A percentile compares a stretch with the other conserved stretches of the same genome.
Evolutionary conservation across 2,888 invertebrate species (phyloP).

Genomic region (Tanytarsus gracilentus): DNA sequence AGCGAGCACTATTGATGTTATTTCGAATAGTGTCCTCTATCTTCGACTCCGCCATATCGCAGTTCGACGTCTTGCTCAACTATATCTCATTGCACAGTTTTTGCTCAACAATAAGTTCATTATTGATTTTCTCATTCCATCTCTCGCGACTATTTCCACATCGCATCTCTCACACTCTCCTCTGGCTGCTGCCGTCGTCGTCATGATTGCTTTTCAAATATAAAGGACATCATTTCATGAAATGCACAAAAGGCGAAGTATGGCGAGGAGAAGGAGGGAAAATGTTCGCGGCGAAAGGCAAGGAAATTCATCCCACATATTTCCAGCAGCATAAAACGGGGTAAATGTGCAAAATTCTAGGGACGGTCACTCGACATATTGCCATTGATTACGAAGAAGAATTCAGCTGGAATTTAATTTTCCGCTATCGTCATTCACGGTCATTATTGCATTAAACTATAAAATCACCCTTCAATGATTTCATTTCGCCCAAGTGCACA

Average conservation of each 20-base stretch:
- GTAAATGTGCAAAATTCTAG: too few relatives aligned
- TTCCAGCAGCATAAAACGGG: not conserved
- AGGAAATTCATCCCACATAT: constrained; percentile 15
- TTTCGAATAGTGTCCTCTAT: too few relatives aligned
- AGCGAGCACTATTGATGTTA: too few relatives aligned
- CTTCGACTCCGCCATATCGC: too few relatives aligned
- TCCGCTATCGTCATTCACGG: too few relatives aligned
- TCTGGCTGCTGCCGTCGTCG: not conserved
- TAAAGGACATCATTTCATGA: not conserved
- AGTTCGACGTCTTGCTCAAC: too few relatives aligned
- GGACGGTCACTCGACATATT: too few relatives aligned
- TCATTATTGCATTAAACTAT: too few relatives aligned
- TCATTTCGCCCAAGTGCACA: too few relatives aligned
- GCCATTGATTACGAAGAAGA: too few relatives aligned
- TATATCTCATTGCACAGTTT: not conserved
- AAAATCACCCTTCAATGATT: too few relatives aligned
- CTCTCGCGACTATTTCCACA: not conserved
- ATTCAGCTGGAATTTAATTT: too few relatives aligned
- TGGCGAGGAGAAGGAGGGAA: not conserved
- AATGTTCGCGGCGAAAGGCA: not conserved
- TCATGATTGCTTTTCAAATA: not conserved
- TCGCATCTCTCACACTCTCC: not conserved
- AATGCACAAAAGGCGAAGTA: not conserved
- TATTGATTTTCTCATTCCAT: constrained; percentile 25
- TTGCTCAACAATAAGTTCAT: constrained; percentile 18